These are phyloP conservation scores for Buathra laborator DNA, from an alignment of 2,888 invertebrate genomes.

Conservation along the genomic window DNA sequence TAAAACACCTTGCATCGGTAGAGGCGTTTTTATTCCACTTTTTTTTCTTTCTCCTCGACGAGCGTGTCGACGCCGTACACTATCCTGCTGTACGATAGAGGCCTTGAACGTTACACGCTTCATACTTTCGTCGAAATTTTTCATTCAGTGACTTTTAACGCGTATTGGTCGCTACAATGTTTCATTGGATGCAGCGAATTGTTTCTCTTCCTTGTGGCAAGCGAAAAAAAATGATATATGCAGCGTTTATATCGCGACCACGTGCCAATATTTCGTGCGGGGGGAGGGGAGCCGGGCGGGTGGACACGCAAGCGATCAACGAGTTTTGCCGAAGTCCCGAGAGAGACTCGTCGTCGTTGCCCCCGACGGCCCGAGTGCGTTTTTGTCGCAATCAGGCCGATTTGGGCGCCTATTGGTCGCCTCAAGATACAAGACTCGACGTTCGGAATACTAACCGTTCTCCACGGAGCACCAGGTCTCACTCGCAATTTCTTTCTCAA, in stretches of 20 bases:
- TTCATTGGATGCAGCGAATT: not conserved
- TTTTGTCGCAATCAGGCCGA: slow-evolving; percentile 72
- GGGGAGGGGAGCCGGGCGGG: not conserved
- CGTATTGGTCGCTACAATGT: too few relatives aligned
- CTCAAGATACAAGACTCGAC: slow-evolving; percentile 67
- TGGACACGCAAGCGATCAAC: slow-evolving; percentile 13
- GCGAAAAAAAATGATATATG: slow-evolving; percentile 6
- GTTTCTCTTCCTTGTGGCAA: slow-evolving; percentile 22
- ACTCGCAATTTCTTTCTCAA: slow-evolving; percentile 46
- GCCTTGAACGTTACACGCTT: not conserved
- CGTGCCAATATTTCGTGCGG: slow-evolving; percentile 63
- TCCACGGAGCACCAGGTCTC: slow-evolving; percentile 29
- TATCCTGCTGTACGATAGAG: not conserved
- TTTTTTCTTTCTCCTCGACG: not conserved
- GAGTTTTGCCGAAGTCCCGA: not conserved
- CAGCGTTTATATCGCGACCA: slow-evolving; percentile 22
- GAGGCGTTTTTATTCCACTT: slow-evolving; percentile 10
- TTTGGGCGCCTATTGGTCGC: slow-evolving; percentile 69
- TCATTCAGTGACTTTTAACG: not conserved
- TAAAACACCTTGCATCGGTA: slow-evolving; percentile 43
- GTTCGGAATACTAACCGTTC: slow-evolving; percentile 69
- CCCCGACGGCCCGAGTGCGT: slow-evolving; percentile 48
- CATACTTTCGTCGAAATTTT: not conserved
- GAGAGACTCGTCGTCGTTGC: slow-evolving; percentile 18
- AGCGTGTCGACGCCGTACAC: not conserved